phyloP scores from a whole-genome alignment of 2,888 invertebrate species.

The Cheilosia impressa region DNA sequence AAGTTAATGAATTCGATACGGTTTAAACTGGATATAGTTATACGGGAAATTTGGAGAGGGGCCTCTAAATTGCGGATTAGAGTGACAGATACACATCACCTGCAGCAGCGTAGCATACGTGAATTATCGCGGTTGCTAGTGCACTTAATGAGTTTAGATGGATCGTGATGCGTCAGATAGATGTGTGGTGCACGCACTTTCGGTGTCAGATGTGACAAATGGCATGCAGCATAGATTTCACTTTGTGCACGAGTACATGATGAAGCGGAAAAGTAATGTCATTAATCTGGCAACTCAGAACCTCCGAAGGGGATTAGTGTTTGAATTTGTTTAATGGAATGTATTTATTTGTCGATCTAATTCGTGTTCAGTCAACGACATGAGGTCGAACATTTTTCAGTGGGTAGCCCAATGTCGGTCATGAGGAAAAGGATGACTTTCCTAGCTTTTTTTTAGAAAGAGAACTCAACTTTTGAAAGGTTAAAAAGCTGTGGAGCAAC shows the following conservation, averaged over 20 bases:
- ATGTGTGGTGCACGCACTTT: constrained; percentile 5
- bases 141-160: constrained; percentile 28
- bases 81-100: constrained; percentile 12
- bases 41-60: background rate
- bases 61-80: background rate
- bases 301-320: background rate
- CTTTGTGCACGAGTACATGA: background rate
- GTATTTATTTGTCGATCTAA: too few species aligned
- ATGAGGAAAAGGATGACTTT: too few species aligned
- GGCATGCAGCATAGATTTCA: constrained; percentile 6
- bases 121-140: constrained; percentile 1
- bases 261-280: constrained; percentile 1
- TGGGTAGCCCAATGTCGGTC: constrained; percentile 25
- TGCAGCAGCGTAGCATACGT: background rate
- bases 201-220: constrained; percentile 15
- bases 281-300: background rate
- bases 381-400: background rate
- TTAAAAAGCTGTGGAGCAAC: too few species aligned
- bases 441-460: too few species aligned
- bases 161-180: constrained; percentile 4
- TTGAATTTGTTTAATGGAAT: background rate
- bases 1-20: constrained; percentile 69
- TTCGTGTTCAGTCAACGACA: background rate
- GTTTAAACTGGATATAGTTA: constrained; percentile 31
- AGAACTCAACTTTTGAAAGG: too few species aligned